phyloP scores from a whole-genome alignment of 2,797 vertebrate species.

The Poecilia gillii region DNA sequence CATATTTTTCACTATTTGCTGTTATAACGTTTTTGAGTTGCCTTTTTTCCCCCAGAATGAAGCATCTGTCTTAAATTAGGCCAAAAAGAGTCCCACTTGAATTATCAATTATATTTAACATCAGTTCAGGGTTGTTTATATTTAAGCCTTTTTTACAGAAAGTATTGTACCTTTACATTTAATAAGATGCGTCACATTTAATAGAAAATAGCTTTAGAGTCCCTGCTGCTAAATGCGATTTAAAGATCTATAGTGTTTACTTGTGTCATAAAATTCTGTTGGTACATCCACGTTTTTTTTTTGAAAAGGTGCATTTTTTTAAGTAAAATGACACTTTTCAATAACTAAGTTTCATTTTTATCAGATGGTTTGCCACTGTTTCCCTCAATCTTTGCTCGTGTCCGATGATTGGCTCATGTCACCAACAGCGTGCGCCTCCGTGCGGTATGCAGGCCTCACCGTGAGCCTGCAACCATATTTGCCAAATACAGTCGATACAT shows the following conservation, averaged over 20 bases:
- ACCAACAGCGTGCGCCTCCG: conserved; percentile 30
- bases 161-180: neutral
- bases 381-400: neutral
- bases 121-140: conserved; percentile 3
- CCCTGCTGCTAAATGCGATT: neutral
- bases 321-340: neutral
- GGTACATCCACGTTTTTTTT: neutral
- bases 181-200: neutral
- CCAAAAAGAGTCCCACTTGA: conserved; percentile 52
- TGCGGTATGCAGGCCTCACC: conserved; percentile 56
- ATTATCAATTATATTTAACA: conserved; percentile 40
- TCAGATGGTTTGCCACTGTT: neutral
- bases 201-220: neutral
- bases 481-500: conserved; percentile 75
- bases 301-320: neutral
- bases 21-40: neutral
- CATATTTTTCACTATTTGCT: neutral
- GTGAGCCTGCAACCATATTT: conserved; percentile 65
- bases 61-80: conserved; percentile 1
- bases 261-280: neutral
- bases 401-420: conserved; percentile 16
- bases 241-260: neutral
- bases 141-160: neutral
- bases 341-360: too few relatives aligned
- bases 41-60: neutral